These are phyloP conservation scores for Momotus momota DNA, from an alignment of 2,797 vertebrate species.

Conservation along the genomic window DNA sequence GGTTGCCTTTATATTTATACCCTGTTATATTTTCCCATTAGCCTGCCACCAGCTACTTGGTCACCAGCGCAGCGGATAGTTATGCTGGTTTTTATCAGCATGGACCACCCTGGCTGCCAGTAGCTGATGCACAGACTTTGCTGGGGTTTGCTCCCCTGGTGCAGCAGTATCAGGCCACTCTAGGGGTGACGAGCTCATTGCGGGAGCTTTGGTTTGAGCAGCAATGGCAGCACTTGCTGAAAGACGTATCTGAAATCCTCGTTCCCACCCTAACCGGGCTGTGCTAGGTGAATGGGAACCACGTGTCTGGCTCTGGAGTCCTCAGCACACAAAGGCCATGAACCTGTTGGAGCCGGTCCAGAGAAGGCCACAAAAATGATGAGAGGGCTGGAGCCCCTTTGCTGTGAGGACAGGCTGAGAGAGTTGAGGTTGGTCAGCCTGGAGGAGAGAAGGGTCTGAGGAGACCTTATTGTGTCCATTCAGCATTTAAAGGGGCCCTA, in stretches of 20 bases:
- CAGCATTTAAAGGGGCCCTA: background rate
- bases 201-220: background rate
- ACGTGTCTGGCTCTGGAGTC: background rate
- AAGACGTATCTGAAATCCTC: background rate
- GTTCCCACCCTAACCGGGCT: background rate
- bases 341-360: background rate
- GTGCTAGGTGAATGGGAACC: background rate
- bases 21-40: background rate
- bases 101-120: background rate
- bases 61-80: background rate
- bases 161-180: background rate
- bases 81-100: rapidly evolving
- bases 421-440: background rate
- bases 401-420: background rate
- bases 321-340: background rate
- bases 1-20: background rate
- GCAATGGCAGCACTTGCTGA: rapidly evolving
- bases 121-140: background rate
- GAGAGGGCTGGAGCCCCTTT: background rate
- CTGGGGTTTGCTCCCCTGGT: background rate
- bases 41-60: background rate
- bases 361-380: background rate
- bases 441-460: background rate
- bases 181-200: background rate
- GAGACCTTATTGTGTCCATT: background rate